These are phyloP conservation scores for Spinibarbus caldwelli DNA, from an alignment of 2,797 vertebrate genomes.

Conservation along the genomic window DNA sequence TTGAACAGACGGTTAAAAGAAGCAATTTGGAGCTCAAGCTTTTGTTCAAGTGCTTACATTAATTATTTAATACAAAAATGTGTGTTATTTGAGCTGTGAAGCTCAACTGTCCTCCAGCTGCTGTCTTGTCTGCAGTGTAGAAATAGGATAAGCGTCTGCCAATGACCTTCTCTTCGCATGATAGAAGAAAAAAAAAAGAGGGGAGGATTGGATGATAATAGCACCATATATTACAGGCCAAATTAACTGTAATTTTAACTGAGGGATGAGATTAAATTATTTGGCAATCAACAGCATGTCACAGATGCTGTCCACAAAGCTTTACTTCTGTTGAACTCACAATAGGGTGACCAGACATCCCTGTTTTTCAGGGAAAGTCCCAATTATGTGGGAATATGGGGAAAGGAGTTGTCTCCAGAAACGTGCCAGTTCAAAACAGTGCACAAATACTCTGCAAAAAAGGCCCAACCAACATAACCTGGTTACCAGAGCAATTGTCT, in stretches of 20 bases:
- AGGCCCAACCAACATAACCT: background rate
- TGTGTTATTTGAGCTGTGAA: conserved; percentile 5
- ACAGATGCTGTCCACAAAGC: background rate
- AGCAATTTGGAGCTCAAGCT: background rate
- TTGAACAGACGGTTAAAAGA: background rate
- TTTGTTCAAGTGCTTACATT: background rate
- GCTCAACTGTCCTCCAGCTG: conserved; percentile 2
- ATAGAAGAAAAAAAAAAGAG: background rate
- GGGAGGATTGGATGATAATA: background rate
- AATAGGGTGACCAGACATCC: background rate
- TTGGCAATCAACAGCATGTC: background rate
- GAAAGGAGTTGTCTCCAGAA: no score
- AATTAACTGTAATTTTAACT: background rate
- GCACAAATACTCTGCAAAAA: background rate
- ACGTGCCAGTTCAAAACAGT: background rate
- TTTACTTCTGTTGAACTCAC: background rate
- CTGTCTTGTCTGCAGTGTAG: background rate
- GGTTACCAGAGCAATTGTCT: background rate
- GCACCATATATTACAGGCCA: background rate
- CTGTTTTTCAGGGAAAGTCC: background rate
- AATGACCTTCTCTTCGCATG: conserved; percentile 2
- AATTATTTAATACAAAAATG: conserved; percentile 12
- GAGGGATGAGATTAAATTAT: background rate
- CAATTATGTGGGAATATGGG: background rate
- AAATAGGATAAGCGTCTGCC: conserved; percentile 15